Evolutionary conservation across 2,797 vertebrate species (phyloP).

Genomic region (Strix occidentalis): DNA sequence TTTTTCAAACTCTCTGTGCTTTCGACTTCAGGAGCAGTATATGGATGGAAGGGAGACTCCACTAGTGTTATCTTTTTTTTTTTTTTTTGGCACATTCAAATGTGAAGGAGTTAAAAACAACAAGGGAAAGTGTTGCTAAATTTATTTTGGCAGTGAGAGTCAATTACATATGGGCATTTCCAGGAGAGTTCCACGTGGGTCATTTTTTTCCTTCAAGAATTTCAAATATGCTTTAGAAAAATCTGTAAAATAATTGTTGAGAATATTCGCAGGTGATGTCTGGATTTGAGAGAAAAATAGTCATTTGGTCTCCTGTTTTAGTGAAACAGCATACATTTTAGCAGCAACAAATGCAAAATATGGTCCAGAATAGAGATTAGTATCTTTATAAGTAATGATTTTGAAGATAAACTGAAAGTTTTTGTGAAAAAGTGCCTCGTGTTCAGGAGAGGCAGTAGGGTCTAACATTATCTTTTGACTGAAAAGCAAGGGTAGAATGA

Average conservation of each 20-base stretch:
- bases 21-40: background rate
- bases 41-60: background rate
- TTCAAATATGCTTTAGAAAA: background rate
- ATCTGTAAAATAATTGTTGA: background rate
- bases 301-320: background rate
- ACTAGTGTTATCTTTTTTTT: background rate
- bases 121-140: background rate
- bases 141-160: background rate
- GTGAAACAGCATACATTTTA: background rate
- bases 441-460: background rate
- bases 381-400: background rate
- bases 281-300: background rate
- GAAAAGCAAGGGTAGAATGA: background rate
- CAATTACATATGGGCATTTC: background rate
- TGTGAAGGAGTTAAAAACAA: background rate
- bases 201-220: background rate
- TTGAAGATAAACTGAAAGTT: background rate
- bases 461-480: background rate
- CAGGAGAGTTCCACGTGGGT: background rate
- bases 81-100: background rate
- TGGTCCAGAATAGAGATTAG: fast-evolving
- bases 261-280: background rate
- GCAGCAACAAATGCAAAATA: background rate
- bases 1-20: background rate
- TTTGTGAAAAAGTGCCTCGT: background rate